Base-by-base conservation (phyloP, 2,888 invertebrate genomes). In the Oscheius sp. region DNA sequence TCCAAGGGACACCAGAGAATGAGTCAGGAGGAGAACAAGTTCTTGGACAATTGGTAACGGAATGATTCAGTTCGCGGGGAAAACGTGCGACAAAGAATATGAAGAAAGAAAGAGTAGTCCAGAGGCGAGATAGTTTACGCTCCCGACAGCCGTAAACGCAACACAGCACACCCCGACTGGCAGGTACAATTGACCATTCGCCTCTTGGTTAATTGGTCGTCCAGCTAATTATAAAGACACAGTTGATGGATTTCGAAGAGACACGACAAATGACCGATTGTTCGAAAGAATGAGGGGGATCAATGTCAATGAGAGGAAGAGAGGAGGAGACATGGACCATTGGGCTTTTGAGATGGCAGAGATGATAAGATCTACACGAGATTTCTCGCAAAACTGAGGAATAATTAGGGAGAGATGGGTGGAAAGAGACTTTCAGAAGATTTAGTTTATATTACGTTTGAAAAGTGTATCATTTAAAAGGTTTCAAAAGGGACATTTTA, bases 1-100 rank as follows among this genome's bases (percentile, higher is more conserved):
- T n/a, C n/a, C n/a, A n/a, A n/a, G n/a, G n/a, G n/a, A n/a, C 6
- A 20, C 12, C 12, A 62, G 47, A 62, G 44, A 28, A 30, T 54
- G 61, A 62, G 61, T 38, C 32, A 62, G 61, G 33, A 47, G 54
- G 41, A 12, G 4, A 41, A 28, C 44, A 63, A 67, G 62, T 62
- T 61, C 49, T 61, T 54, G 65, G 33, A 49, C 44, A 51, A 51
- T 9, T 12, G 24, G 69, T 44, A 17, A 41, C 4, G 9, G 32
- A 17, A 45, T 44, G 33, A 64, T 12, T 14, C 36, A 57, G 14
- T 30, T 26, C 26, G 47, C 41, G 12, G 41, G 41, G 36, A 36
- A 36, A 47, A 28, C 32, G 38, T 33, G 41, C 62, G 62, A 28
- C 33, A 49, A 30, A 57, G 33, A 57, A 32, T 24, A 49, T 38